These are phyloP conservation scores for Pogona vitticeps DNA, from an alignment of 2,113 vertebrate genomes.

Conservation along the genomic window DNA sequence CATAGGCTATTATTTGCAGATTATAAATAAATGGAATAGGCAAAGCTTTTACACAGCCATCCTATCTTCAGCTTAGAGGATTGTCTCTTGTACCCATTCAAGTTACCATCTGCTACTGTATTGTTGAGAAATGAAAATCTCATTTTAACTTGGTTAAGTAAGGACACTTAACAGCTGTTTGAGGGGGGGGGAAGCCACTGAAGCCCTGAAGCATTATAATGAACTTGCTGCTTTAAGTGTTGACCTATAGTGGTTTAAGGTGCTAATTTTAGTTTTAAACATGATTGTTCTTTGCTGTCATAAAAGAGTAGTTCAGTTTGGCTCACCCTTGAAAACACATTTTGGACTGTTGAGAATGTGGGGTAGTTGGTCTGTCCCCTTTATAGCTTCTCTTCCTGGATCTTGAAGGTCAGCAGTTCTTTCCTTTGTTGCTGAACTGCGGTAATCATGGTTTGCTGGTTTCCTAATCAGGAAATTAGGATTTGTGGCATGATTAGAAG, in stretches of 20 bases:
- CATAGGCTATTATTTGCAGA: background rate
- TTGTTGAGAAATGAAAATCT: slow-evolving; percentile 30
- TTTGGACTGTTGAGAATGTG: background rate
- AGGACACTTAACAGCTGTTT: slow-evolving; percentile 27
- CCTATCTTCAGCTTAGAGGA: slow-evolving; percentile 12
- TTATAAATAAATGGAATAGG: slow-evolving; percentile 14
- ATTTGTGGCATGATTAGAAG: background rate
- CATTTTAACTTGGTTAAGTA: slow-evolving; percentile 34
- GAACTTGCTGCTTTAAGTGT: slow-evolving; percentile 22
- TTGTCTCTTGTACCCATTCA: slow-evolving; percentile 42
- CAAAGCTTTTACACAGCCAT: background rate
- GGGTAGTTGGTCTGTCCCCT: too few species aligned
- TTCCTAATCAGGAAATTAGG: background rate
- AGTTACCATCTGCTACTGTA: slow-evolving; percentile 33
- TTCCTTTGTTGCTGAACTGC: background rate
- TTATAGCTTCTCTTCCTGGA: background rate
- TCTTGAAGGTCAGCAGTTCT: background rate
- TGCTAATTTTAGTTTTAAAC: slow-evolving; percentile 17
- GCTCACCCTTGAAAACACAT: background rate
- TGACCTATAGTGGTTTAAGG: slow-evolving; percentile 22
- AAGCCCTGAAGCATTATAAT: slow-evolving; percentile 43
- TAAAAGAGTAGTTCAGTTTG: background rate
- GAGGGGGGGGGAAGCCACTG: slow-evolving; percentile 7
- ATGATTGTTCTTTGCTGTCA: slow-evolving; percentile 5
- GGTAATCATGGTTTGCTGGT: background rate